Percentiles rank a stretch among this genome's conserved stretches.
These are phyloP conservation scores for Suncus etruscus DNA, from an alignment of 2,113 vertebrate genomes.

Conservation along the genomic window DNA sequence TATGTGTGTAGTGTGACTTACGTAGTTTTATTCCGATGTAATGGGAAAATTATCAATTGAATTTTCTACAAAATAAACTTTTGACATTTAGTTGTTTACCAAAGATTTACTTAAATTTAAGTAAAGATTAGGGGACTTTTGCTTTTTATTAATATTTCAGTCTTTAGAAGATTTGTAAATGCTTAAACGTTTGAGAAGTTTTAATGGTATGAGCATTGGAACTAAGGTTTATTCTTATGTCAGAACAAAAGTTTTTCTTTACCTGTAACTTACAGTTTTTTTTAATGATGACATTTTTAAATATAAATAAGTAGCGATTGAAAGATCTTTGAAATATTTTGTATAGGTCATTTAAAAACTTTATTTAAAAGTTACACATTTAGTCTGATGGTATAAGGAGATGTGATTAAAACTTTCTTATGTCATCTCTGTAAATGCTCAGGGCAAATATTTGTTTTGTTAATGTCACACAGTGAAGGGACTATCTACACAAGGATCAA, in stretches of 20 bases:
- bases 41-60: constrained; percentile 18
- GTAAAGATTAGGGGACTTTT: constrained; percentile 3
- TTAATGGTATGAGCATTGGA: constrained; percentile 21
- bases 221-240: constrained; percentile 16
- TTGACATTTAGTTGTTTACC: constrained; percentile 39
- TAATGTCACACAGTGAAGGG: constrained; percentile 47
- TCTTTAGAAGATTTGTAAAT: constrained; percentile 43
- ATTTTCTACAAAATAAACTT: constrained; percentile 11
- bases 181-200: constrained; percentile 52
- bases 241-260: background rate
- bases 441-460: constrained; percentile 42
- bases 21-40: constrained; percentile 49
- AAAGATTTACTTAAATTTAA: background rate
- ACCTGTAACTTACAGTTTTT: background rate
- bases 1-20: constrained; percentile 7
- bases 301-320: constrained; percentile 40
- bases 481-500: constrained; percentile 19
- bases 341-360: constrained; percentile 33
- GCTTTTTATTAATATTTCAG: constrained; percentile 45
- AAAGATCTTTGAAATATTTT: constrained; percentile 58
- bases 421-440: constrained; percentile 58
- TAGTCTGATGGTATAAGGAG: background rate
- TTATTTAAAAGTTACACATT: constrained; percentile 47
- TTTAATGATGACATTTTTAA: constrained; percentile 21
- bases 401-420: constrained; percentile 54